A percentile compares a stretch with the other conserved stretches of the same genome.
Evolutionary conservation across 2,888 invertebrate genomes (phyloP).

Genomic region (Sinopyrophorus schimmeli): DNA sequence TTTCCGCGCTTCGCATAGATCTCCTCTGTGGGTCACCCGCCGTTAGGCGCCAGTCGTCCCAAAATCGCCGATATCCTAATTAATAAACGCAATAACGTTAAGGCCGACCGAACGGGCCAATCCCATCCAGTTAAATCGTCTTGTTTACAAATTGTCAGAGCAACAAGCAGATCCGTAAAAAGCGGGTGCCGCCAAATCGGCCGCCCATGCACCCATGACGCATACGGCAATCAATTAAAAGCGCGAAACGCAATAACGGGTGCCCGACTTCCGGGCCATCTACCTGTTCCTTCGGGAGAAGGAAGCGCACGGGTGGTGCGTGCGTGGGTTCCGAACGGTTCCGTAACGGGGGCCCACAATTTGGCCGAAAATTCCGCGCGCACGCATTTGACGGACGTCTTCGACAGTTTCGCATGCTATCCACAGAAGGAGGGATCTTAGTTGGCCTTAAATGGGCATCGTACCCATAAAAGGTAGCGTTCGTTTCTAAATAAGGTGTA

Average conservation of each 20-base stretch:
- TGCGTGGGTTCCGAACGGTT: too few species aligned
- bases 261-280: constrained; percentile 35
- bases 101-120: too few species aligned
- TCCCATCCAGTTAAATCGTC: too few species aligned
- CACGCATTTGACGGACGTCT: constrained; percentile 42
- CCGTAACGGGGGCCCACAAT: constrained; percentile 34
- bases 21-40: too few species aligned
- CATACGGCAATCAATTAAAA: constrained; percentile 45
- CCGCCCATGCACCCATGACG: constrained; percentile 46
- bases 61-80: too few species aligned
- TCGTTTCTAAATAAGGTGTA: constrained; percentile 82
- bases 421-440: constrained; percentile 71
- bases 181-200: constrained; percentile 42
- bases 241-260: constrained; percentile 39
- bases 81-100: too few species aligned
- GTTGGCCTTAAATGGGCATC: constrained; percentile 79
- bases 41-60: too few species aligned
- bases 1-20: too few species aligned
- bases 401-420: constrained; percentile 40
- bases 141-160: constrained; percentile 43
- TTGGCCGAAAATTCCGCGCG: constrained; percentile 40
- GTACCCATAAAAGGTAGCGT: constrained; percentile 81
- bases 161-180: constrained; percentile 42
- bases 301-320: constrained; percentile 10
- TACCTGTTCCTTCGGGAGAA: constrained; percentile 22